Percentiles rank a stretch among this genome's conserved stretches.
Conservation (phyloP, 2,113 vertebrate genomes). For the Dryoscopus gambensis region DNA sequence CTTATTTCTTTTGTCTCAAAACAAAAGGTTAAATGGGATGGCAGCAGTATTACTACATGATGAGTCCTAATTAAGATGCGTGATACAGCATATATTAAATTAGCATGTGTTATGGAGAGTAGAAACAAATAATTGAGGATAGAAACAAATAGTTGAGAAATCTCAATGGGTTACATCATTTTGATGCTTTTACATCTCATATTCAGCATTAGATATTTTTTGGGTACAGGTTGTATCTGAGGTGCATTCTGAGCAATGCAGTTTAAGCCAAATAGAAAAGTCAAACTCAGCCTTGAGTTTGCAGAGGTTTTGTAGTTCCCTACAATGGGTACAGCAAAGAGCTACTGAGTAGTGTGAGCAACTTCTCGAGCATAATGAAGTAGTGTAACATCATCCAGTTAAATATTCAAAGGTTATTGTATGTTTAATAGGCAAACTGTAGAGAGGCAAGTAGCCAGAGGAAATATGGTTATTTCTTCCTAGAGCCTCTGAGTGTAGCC, state of each 20-base stretch:
- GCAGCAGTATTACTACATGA: not conserved
- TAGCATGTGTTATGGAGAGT: not conserved
- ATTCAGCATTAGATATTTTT: not conserved
- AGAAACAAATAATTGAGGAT: not conserved
- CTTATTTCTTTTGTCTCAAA: not conserved
- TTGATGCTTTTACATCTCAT: not conserved
- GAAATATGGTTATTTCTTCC: not conserved
- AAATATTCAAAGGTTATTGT: not conserved
- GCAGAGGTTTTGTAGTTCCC: not conserved
- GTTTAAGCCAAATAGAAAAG: not conserved
- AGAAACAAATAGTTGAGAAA: not conserved
- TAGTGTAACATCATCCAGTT: not conserved
- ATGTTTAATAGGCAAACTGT: not conserved
- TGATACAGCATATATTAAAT: not conserved
- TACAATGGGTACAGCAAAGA: not conserved
- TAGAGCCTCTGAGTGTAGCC: not conserved
- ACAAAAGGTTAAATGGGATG: not conserved
- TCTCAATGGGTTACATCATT: not conserved
- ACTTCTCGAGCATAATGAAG: not conserved
- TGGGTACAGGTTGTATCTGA: not conserved
- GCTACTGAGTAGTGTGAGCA: not conserved
- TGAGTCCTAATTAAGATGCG: not conserved
- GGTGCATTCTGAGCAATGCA: not conserved
- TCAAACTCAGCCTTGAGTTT: not conserved
- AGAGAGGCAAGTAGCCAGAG: not conserved